Percentiles rank a stretch among this genome's conserved stretches.
Evolutionary conservation across 2,113 vertebrate genomes (phyloP).

Genomic region (Callithrix jacchus): DNA sequence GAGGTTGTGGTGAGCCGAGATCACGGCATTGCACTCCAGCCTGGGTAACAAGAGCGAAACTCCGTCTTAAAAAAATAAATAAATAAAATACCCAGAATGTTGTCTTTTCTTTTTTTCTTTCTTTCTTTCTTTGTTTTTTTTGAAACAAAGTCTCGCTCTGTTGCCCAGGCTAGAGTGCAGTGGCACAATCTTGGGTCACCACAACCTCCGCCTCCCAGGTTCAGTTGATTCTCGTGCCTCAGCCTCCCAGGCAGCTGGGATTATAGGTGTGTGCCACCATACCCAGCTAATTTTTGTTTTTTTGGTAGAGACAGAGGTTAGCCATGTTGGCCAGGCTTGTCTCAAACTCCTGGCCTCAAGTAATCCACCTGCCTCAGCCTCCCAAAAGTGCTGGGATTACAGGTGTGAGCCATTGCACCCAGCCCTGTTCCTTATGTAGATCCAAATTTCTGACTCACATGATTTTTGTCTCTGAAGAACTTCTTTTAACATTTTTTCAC

Average conservation of each 20-base stretch:
- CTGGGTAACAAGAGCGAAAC: no score
- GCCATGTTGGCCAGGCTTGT: not conserved
- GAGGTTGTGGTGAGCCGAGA: no score
- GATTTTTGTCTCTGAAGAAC: not conserved
- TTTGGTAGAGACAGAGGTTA: not conserved
- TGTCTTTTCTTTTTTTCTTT: not conserved
- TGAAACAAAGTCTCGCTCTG: not conserved
- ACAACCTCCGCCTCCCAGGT: not conserved
- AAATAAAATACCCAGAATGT: not conserved
- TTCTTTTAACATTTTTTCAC: not conserved
- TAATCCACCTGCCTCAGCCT: not conserved
- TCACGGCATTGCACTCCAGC: no score
- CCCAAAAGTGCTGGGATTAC: not conserved
- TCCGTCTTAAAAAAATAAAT: no score
- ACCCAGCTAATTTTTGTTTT: not conserved
- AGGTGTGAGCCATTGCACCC: not conserved
- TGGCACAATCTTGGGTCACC: rapidly evolving
- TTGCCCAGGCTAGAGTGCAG: not conserved
- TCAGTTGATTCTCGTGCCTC: not conserved
- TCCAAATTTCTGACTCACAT: not conserved
- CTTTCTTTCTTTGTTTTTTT: no score
- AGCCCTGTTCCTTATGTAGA: not conserved
- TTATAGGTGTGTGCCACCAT: not conserved
- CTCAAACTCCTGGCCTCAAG: not conserved
- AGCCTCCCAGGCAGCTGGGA: not conserved